Conservation (phyloP, 2,113 vertebrate genomes). For the Pollachius pollachius region DNA sequence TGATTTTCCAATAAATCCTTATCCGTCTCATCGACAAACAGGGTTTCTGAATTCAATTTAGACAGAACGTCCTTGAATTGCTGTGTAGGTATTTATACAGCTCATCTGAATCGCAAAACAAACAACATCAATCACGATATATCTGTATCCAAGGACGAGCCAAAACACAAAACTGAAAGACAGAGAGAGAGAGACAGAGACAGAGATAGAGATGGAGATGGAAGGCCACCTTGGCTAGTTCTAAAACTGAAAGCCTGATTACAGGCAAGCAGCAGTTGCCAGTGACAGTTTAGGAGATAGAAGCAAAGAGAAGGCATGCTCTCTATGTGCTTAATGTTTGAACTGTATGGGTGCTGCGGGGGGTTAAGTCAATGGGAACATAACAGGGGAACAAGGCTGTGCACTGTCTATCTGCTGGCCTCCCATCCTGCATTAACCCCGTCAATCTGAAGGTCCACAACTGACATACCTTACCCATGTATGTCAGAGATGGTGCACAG, state of each 20-base stretch:
- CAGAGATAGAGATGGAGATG: background rate
- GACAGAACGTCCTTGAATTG: too few species aligned
- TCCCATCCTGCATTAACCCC: conserved; percentile 1
- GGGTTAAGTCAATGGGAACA: background rate
- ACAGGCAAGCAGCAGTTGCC: conserved; percentile 13
- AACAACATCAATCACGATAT: too few species aligned
- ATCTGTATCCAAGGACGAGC: too few species aligned
- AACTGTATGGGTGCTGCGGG: background rate
- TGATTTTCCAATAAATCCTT: too few species aligned
- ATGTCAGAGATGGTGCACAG: conserved; percentile 25
- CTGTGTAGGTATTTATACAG: too few species aligned
- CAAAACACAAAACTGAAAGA: background rate
- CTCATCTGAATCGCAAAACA: too few species aligned
- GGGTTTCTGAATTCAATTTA: too few species aligned
- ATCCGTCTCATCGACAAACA: too few species aligned
- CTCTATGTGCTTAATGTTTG: background rate
- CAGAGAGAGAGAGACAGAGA: background rate
- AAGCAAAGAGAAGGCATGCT: conserved; percentile 1
- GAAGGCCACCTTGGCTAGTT: conserved; percentile 1
- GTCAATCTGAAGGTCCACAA: conserved; percentile 17
- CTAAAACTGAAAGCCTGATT: conserved; percentile 11
- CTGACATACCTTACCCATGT: conserved; percentile 24
- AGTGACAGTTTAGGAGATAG: conserved; percentile 12
- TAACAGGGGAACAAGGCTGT: background rate
- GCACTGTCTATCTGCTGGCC: background rate